phyloP scores from a whole-genome alignment of 1,140 invertebrate genomes.

The Rhagoletis pomonella region DNA sequence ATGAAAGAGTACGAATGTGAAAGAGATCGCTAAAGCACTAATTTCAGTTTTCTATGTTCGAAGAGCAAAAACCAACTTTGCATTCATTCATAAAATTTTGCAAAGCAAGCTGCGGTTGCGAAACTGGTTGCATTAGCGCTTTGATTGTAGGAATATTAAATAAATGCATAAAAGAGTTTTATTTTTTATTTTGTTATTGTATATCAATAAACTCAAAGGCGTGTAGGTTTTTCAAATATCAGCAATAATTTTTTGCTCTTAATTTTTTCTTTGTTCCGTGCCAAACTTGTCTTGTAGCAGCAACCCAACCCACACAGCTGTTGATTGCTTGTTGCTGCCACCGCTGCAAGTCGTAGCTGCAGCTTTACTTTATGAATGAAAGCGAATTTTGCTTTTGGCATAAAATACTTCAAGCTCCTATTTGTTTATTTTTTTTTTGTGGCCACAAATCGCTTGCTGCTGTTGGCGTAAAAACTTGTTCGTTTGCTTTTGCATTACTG shows the following conservation, averaged over 20 bases:
- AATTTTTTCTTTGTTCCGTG: neutral
- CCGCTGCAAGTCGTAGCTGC: neutral
- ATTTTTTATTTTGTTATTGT: neutral
- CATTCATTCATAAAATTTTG: constrained; percentile 43
- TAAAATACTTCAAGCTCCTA: neutral
- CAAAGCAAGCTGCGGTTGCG: neutral
- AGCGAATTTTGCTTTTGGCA: constrained; percentile 38
- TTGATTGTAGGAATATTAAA: neutral
- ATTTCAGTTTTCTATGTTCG: neutral
- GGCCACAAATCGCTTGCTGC: neutral
- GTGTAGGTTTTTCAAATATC: neutral
- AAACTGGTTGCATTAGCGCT: neutral
- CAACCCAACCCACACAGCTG: constrained; percentile 11
- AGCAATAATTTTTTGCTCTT: neutral
- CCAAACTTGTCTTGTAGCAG: constrained; percentile 18
- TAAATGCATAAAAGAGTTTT: neutral
- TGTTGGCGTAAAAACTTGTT: constrained; percentile 43
- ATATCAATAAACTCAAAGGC: neutral
- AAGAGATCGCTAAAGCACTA: too few species aligned
- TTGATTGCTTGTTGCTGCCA: constrained; percentile 6
- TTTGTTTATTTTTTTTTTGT: constrained; percentile 5
- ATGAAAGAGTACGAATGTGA: neutral
- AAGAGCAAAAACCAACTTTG: neutral
- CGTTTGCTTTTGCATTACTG: neutral
- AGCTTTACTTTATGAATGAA: constrained; percentile 44